Conservation (phyloP, 2,888 invertebrate species). For the Chalcis sispes region DNA sequence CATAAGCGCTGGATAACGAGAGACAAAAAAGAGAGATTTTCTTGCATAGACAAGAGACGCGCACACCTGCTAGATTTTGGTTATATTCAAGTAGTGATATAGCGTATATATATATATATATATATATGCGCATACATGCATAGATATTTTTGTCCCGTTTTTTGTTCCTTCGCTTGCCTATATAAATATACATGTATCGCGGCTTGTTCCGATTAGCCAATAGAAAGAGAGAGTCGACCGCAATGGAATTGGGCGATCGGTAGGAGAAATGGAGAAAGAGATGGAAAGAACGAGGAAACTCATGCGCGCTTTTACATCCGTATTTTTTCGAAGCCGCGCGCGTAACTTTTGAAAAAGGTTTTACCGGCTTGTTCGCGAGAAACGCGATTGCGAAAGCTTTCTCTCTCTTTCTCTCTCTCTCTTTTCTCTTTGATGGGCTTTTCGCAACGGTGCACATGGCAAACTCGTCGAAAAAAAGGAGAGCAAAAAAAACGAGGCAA, state of each 20-base stretch:
- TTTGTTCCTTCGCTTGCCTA: neutral
- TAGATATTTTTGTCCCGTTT: neutral
- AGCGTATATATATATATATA: too few species aligned
- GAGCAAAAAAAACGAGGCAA: too few species aligned
- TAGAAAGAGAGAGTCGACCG: neutral
- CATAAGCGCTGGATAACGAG: slow-evolving; percentile 36
- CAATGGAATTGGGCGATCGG: neutral
- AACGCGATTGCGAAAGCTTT: slow-evolving; percentile 27
- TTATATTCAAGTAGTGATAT: too few species aligned
- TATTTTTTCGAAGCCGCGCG: neutral
- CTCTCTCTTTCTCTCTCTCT: neutral
- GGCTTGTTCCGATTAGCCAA: neutral
- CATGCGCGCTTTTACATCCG: neutral
- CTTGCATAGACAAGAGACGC: too few species aligned
- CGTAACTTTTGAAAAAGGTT: slow-evolving; percentile 22
- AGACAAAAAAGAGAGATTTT: too few species aligned
- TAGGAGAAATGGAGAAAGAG: too few species aligned
- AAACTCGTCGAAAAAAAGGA: neutral
- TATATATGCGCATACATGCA: too few species aligned
- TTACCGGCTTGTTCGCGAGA: neutral
- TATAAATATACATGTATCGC: neutral
- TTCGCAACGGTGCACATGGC: neutral
- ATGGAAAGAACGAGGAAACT: neutral
- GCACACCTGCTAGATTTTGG: too few species aligned
- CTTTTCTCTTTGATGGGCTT: slow-evolving; percentile 23